phyloP scores from a whole-genome alignment of 2,113 vertebrate species.

The Ailurus styani region DNA sequence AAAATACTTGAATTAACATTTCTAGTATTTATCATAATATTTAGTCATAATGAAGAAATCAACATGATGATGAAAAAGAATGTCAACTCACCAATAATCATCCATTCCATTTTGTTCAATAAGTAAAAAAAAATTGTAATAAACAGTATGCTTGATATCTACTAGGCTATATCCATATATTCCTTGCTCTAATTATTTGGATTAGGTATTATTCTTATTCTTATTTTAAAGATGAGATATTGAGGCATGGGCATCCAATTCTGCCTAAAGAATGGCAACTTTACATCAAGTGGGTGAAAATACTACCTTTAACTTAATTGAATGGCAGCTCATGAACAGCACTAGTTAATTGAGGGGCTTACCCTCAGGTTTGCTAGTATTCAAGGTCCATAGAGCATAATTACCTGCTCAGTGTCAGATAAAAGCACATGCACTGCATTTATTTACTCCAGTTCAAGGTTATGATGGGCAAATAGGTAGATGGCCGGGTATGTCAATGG shows the following conservation, averaged over 20 bases:
- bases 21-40: not conserved
- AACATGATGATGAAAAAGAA: not conserved
- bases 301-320: not conserved
- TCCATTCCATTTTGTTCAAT: not conserved
- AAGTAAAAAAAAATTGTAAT: not conserved
- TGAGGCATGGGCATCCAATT: not conserved
- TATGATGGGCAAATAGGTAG: not conserved
- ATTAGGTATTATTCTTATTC: not conserved
- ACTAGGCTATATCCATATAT: not conserved
- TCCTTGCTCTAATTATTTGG: not conserved
- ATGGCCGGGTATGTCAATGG: accelerated
- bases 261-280: not conserved
- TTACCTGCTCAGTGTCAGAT: not conserved
- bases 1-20: not conserved
- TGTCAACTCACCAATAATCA: not conserved
- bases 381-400: accelerated
- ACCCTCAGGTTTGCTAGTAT: accelerated
- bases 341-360: accelerated
- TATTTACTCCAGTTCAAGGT: not conserved
- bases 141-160: not conserved
- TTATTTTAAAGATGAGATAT: not conserved
- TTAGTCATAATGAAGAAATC: not conserved
- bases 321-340: not conserved
- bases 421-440: not conserved
- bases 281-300: not conserved